Evolutionary conservation across 35 echinoderm and acorn worm genomes (phyloP).

Genomic region (Ptychodera flava): DNA sequence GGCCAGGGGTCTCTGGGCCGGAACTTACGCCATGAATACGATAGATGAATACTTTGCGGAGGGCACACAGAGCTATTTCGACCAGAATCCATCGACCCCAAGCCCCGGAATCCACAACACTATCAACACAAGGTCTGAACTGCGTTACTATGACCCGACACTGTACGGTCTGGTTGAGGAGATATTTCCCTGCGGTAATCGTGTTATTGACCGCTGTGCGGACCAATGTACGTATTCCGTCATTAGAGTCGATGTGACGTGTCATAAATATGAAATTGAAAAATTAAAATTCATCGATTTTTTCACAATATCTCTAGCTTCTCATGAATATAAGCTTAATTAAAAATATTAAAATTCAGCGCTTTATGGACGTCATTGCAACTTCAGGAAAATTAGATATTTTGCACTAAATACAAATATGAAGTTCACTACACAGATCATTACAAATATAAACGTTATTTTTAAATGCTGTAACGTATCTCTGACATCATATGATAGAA

Average conservation of each 20-base stretch:
- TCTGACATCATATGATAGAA: no score
- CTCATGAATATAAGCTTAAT: neutral
- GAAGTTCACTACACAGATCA: no score
- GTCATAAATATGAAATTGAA: neutral
- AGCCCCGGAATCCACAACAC: constrained; percentile 41
- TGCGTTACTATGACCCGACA: constrained; percentile 64
- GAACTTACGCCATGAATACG: constrained; percentile 67
- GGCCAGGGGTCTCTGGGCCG: constrained; percentile 46
- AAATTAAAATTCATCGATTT: neutral
- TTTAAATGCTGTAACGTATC: no score
- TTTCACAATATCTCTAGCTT: neutral
- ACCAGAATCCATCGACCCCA: constrained; percentile 7
- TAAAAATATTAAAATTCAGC: neutral
- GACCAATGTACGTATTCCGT: constrained; percentile 26
- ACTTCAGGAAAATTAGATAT: neutral
- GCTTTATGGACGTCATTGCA: neutral
- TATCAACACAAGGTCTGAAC: constrained; percentile 57
- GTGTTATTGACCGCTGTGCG: constrained; percentile 68
- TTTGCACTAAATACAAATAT: no score
- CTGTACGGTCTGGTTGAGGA: constrained; percentile 70
- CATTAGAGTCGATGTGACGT: neutral
- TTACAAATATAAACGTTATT: no score
- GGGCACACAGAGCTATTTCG: constrained; percentile 75
- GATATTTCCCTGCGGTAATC: constrained; percentile 81
- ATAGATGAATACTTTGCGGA: constrained; percentile 89